phyloP scores from a whole-genome alignment of 2,113 vertebrate genomes.

The Grammomys dolichurus region DNA sequence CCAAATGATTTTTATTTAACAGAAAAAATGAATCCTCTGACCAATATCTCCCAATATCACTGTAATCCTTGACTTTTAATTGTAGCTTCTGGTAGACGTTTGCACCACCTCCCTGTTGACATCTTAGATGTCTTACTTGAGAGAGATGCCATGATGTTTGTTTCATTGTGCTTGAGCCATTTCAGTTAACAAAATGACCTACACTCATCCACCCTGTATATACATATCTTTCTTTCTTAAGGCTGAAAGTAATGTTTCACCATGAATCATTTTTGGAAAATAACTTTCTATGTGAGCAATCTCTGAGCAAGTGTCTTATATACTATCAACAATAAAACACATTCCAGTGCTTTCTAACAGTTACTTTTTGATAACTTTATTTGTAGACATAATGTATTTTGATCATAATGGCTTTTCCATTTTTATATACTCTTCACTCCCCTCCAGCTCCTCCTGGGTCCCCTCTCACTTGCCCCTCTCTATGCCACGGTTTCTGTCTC shows the following conservation, averaged over 20 bases:
- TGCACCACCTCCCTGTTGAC: neutral
- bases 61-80: neutral
- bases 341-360: neutral
- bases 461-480: neutral
- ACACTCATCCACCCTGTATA: neutral
- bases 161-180: neutral
- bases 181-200: neutral
- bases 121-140: neutral
- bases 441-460: no score
- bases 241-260: neutral
- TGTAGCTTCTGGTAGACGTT: neutral
- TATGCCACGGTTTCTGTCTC: neutral
- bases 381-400: neutral
- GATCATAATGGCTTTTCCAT: neutral
- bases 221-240: neutral
- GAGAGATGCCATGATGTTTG: neutral
- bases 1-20: neutral
- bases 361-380: neutral
- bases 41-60: neutral
- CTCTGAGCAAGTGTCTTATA: neutral
- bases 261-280: neutral
- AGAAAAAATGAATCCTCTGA: neutral
- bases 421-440: neutral
- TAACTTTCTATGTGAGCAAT: neutral
- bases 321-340: neutral